These are phyloP conservation scores for Channa maculata DNA, from an alignment of 2,113 vertebrate species.

Conservation along the genomic window DNA sequence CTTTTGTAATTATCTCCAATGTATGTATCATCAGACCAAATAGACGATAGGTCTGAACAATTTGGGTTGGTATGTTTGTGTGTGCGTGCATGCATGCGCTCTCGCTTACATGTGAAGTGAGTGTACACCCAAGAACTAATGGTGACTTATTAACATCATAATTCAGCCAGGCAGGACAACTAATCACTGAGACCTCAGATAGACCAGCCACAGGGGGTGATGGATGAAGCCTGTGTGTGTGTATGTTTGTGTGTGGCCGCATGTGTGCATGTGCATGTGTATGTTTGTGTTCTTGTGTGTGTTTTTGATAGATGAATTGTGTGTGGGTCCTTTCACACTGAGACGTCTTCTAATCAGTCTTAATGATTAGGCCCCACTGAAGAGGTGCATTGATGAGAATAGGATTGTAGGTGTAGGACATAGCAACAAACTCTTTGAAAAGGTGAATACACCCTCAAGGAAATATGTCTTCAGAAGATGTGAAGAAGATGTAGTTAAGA, in stretches of 20 bases:
- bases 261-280: conserved; percentile 29
- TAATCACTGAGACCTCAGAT: conserved; percentile 79
- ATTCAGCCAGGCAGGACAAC: conserved; percentile 81
- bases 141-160: conserved; percentile 83
- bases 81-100: background rate
- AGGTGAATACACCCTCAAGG: conserved; percentile 20
- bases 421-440: conserved; percentile 23
- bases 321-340: conserved; percentile 74
- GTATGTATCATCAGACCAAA: conserved; percentile 7
- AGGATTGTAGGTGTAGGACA: conserved; percentile 44
- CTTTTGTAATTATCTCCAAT: conserved; percentile 6
- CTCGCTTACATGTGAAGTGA: conserved; percentile 54
- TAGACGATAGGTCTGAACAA: conserved; percentile 3
- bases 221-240: conserved; percentile 69
- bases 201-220: conserved; percentile 74
- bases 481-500: conserved; percentile 8
- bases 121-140: conserved; percentile 71
- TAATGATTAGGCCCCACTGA: conserved; percentile 75
- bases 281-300: conserved; percentile 25
- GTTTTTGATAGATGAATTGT: conserved; percentile 68
- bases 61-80: conserved; percentile 3
- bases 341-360: conserved; percentile 79
- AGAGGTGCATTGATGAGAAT: conserved; percentile 64
- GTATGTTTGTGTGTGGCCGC: conserved; percentile 7
- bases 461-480: conserved; percentile 30